These are phyloP conservation scores for Portunus trituberculatus DNA, from an alignment of 1,140 invertebrate species.

Conservation along the genomic window DNA sequence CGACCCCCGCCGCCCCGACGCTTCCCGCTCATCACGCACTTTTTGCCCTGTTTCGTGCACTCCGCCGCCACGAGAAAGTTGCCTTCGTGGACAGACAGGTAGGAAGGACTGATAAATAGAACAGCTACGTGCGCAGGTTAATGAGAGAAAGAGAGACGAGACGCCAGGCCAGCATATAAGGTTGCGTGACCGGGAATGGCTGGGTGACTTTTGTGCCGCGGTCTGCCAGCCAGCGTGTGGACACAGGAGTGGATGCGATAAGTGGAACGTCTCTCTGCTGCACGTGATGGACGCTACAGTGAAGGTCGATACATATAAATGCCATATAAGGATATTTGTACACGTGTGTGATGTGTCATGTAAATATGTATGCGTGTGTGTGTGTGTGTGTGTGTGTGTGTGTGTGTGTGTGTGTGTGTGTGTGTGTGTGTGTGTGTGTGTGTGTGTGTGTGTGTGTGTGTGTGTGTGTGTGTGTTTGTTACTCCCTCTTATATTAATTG, in stretches of 20 bases:
- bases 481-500: no score
- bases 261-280: no score
- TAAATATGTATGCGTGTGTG: no score
- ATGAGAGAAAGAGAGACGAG: background rate
- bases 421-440: no score
- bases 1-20: background rate
- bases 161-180: background rate
- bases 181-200: background rate
- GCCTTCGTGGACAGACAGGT: background rate
- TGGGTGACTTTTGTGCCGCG: no score
- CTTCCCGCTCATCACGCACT: background rate
- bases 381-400: no score
- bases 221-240: no score
- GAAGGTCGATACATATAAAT: no score
- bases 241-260: no score
- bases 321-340: conserved; percentile 35
- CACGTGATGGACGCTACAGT: no score
- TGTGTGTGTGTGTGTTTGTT: no score
- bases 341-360: conserved; percentile 34
- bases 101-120: conserved; percentile 4
- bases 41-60: background rate
- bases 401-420: no score
- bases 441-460: conserved; percentile 38
- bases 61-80: background rate
- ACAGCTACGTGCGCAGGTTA: background rate